Conservation (phyloP, 2,113 vertebrate genomes). For the Hippocampus guttulatus region DNA sequence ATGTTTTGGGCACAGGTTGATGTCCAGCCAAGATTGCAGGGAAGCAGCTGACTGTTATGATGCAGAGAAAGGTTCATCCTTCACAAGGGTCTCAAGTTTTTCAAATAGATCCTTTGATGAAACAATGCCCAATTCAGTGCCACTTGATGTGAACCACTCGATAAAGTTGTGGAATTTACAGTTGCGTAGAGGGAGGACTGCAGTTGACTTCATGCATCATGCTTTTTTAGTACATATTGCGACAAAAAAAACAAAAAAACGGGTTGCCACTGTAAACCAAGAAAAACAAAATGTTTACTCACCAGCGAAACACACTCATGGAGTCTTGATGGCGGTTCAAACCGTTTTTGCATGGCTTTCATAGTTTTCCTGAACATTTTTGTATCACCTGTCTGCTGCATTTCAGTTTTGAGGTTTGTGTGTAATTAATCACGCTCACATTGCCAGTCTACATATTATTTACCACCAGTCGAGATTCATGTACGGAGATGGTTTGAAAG, state of each 20-base stretch:
- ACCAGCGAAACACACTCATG: neutral
- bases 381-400: no score
- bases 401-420: neutral
- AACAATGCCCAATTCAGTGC: no score
- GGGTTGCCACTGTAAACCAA: neutral
- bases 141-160: neutral
- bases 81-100: neutral
- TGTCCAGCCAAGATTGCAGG: neutral
- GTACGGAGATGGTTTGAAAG: slow-evolving; percentile 2
- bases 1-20: neutral
- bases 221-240: neutral
- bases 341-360: no score
- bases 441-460: neutral
- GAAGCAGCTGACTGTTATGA: neutral
- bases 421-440: neutral
- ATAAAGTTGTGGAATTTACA: neutral
- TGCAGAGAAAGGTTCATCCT: neutral
- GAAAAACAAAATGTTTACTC: neutral
- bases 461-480: neutral
- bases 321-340: neutral
- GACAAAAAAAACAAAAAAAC: neutral
- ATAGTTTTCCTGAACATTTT: no score
- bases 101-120: neutral
- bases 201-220: no score
- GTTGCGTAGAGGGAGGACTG: no score